A percentile compares a stretch with the other conserved stretches of the same genome.
Conservation (phyloP, 2,113 vertebrate species). For the Platichthys stellatus region DNA sequence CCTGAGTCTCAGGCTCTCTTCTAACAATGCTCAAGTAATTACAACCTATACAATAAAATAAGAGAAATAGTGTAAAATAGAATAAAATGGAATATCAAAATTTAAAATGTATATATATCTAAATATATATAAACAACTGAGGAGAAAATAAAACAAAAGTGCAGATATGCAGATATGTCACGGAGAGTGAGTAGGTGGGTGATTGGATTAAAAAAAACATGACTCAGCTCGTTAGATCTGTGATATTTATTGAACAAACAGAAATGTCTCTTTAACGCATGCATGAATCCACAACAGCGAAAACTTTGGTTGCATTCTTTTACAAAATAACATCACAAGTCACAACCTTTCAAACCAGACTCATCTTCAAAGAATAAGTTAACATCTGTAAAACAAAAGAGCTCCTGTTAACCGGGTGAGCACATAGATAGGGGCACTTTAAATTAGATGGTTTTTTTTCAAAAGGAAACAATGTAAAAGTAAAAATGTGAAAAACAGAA, state of each 20-base stretch:
- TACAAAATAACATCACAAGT: constrained; percentile 3
- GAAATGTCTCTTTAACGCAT: constrained; percentile 39
- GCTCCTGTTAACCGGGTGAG: not conserved
- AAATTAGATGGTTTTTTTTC: not conserved
- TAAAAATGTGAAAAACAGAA: not conserved
- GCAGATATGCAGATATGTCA: no score
- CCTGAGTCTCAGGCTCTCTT: no score
- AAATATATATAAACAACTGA: no score
- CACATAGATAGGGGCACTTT: not conserved
- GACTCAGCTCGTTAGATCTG: not conserved
- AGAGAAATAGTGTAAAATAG: no score
- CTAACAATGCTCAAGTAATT: no score
- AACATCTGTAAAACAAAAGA: constrained; percentile 9
- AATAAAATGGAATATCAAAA: no score
- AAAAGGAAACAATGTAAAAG: constrained; percentile 16
- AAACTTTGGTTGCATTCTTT: not conserved
- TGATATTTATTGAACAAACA: constrained; percentile 71
- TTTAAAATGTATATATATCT: no score
- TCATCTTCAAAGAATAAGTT: not conserved
- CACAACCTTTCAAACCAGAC: constrained; percentile 12
- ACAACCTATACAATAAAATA: no score
- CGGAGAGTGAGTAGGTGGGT: no score
- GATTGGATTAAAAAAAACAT: not conserved
- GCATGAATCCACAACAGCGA: constrained; percentile 9
- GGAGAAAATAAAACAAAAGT: no score